These are phyloP conservation scores for Leptinotarsa haldemani DNA, from an alignment of 2,888 invertebrate species.

Conservation along the genomic window DNA sequence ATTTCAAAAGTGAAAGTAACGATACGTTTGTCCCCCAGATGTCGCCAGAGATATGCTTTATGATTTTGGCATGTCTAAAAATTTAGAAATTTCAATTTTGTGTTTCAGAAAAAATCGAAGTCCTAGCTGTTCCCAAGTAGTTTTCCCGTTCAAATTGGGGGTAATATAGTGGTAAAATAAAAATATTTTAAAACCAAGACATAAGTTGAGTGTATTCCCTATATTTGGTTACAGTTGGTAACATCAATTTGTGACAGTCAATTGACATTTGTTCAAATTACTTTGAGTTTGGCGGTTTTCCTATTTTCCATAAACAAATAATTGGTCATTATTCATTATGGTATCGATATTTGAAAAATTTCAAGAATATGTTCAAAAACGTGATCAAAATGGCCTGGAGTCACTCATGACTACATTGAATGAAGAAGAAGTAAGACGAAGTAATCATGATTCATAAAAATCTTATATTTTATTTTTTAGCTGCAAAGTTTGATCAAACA, in stretches of 20 bases:
- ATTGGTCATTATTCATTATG: slow-evolving; percentile 25
- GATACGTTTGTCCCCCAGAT: too few species aligned
- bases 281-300: not conserved
- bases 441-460: slow-evolving; percentile 1
- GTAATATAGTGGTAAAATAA: too few species aligned
- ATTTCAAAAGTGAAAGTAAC: too few species aligned
- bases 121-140: too few species aligned
- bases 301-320: not conserved
- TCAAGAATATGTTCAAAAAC: slow-evolving; percentile 55
- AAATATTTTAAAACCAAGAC: too few species aligned
- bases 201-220: too few species aligned
- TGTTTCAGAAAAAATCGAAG: too few species aligned
- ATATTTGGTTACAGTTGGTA: not conserved
- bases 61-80: too few species aligned
- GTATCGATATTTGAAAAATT: slow-evolving; percentile 50
- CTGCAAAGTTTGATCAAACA: slow-evolving; percentile 51
- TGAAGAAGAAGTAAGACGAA: slow-evolving; percentile 50
- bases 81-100: too few species aligned
- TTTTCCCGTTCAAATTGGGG: too few species aligned
- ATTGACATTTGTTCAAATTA: not conserved
- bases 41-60: too few species aligned
- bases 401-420: slow-evolving; percentile 48
- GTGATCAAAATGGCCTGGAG: slow-evolving; percentile 51
- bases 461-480: slow-evolving; percentile 46
- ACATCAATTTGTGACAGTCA: too few species aligned